phyloP scores from a whole-genome alignment of 2,113 vertebrate species.

The Pelodiscus sinensis region DNA sequence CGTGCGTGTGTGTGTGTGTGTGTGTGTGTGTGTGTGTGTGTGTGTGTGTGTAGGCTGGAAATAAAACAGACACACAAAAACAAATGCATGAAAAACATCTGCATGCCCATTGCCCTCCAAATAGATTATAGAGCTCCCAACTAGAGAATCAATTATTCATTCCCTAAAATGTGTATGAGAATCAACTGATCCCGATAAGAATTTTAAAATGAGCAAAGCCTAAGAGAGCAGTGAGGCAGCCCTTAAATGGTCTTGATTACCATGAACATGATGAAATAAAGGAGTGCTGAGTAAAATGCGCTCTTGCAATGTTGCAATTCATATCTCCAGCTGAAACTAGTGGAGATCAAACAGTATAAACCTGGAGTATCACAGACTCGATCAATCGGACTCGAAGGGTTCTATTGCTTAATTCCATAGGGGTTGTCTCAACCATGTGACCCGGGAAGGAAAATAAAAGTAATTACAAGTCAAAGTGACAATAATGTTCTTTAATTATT shows the following conservation, averaged over 20 bases:
- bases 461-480: not conserved
- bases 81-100: conserved; percentile 58
- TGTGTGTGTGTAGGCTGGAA: conserved; percentile 7
- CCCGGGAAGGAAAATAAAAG: not conserved
- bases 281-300: not conserved
- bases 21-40: too few relatives aligned
- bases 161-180: conserved; percentile 60
- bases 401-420: not conserved
- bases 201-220: not conserved
- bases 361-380: not conserved
- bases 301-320: not conserved
- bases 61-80: conserved; percentile 39
- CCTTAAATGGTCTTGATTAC: not conserved
- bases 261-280: not conserved
- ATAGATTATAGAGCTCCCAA: conserved; percentile 40
- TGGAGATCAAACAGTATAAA: not conserved
- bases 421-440: not conserved
- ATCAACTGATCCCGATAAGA: conserved; percentile 48
- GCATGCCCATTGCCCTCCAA: conserved; percentile 4
- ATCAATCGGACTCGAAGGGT: accelerated
- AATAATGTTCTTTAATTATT: not conserved
- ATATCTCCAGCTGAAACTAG: not conserved
- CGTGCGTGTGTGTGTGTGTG: not conserved
- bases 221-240: not conserved
- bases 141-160: conserved; percentile 70